Base-by-base conservation (phyloP, 2,888 invertebrate species). In the Conomelus anceps region DNA sequence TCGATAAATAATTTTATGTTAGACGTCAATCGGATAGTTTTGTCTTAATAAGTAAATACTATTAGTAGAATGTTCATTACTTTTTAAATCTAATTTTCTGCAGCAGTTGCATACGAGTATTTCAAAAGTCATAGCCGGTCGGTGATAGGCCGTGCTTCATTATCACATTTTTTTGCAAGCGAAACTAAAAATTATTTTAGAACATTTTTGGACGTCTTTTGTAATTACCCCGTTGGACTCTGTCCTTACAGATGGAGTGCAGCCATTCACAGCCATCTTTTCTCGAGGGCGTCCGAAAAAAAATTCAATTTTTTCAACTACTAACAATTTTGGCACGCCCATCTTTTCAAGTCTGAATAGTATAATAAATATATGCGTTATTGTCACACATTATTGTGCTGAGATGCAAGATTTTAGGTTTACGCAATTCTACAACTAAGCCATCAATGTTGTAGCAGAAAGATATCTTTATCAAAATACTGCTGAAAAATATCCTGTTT, bases 251-350 rank as follows among this genome's bases (percentile, higher is more conserved):
- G 94, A 94, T 94, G 94, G 94, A 93, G 94, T 95, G 95, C 95
- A 95, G 95, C 95, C 95, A 95, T 95, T 95, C 95, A 95, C 94
- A 93, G 93, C 94, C 94, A 94, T 94, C 94, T 93, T 92, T 91
- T 91, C 93, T 93, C 93, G 94, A 93, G 94, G 93, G 93, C 93
- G 93, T 93, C 92, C 89, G 88, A 63, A 63, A 63, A 63, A 4
- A 63, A 63, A n/a, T n/a, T 63, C 7, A 7, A 63, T n/a, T 63
- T 63, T 63, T 63, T 6, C 29, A 4, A 11, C n/a, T 26, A 86
- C 26, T 86, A 24, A 23, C 22, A 86, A 24, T 26, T 26, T 24
- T 26, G 13, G 86, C 86, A 86, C 24, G 86, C 86, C 86, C 29
- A 86, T 86, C 86, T 86, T 24, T 23, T 24, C 24, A 17, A 86